phyloP scores from a whole-genome alignment of 2,888 invertebrate species.

The Acanthosepion lycidas region DNA sequence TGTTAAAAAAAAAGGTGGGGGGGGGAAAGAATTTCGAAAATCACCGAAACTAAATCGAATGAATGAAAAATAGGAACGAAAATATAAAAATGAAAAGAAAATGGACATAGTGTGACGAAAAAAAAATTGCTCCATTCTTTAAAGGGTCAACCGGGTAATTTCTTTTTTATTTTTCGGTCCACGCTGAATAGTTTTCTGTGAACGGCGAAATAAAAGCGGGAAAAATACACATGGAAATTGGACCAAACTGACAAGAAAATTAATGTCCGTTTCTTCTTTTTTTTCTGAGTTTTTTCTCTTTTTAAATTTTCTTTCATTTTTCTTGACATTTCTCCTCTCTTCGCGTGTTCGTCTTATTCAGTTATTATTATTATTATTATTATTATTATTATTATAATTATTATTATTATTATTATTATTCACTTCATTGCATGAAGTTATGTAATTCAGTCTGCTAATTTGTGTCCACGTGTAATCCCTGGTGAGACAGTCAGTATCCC shows the following conservation, averaged over 20 bases:
- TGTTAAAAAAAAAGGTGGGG: not conserved
- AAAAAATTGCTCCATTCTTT: not conserved
- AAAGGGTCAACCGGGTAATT: not conserved
- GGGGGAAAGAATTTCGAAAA: not conserved
- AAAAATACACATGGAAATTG: conserved; percentile 2
- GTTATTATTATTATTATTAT: not conserved
- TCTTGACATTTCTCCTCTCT: not conserved
- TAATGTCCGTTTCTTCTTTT: not conserved
- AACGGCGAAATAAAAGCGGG: not conserved
- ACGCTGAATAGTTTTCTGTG: not conserved
- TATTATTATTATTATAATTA: not conserved
- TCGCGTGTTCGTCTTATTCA: not conserved
- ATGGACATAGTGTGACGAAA: not conserved
- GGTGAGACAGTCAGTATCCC: not conserved
- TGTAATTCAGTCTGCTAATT: not conserved
- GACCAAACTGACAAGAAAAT: conserved; percentile 2
- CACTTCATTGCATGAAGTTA: not conserved
- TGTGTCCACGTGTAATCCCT: not conserved
- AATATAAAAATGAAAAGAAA: not conserved
- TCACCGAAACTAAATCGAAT: not conserved
- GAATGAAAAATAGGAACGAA: not conserved
- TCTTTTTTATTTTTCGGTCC: not conserved
- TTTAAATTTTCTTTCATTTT: not conserved
- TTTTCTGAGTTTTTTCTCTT: not conserved
- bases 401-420: not conserved